These are phyloP conservation scores for Ptycholaimellus sp. DNA, from an alignment of 2,888 invertebrate genomes.

Conservation along the genomic window DNA sequence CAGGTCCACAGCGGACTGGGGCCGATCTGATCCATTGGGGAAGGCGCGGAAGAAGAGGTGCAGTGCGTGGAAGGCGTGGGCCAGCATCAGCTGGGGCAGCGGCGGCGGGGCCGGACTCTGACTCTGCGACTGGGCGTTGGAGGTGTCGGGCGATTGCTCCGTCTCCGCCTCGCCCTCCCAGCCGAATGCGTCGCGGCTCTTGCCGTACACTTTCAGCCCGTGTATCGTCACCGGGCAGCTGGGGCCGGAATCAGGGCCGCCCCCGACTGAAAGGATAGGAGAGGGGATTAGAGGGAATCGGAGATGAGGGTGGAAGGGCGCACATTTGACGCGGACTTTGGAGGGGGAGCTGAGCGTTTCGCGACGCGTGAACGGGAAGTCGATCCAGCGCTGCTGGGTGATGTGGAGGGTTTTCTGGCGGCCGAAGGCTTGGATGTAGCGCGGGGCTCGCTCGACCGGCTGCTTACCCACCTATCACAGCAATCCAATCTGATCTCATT, in stretches of 20 bases:
- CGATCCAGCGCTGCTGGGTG: conserved; percentile 52
- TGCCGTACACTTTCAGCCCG: conserved; percentile 67
- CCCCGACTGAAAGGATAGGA: no score
- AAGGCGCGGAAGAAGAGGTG: background rate
- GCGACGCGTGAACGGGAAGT: conserved; percentile 72
- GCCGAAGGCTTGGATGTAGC: conserved; percentile 30
- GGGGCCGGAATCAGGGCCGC: conserved; percentile 37
- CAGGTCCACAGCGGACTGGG: conserved; percentile 36
- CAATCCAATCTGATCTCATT: no score
- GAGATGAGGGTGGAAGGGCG: no score
- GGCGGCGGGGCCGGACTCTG: background rate
- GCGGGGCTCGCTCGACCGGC: conserved; percentile 50
- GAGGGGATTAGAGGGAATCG: no score
- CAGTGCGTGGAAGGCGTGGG: background rate
- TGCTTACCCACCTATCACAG: conserved; percentile 69
- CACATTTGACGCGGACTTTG: conserved; percentile 43
- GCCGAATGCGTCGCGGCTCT: conserved; percentile 76
- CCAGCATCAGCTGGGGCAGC: background rate
- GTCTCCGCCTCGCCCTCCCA: conserved; percentile 36
- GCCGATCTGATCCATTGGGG: background rate
- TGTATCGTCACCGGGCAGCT: conserved; percentile 82
- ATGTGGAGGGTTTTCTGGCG: conserved; percentile 10
- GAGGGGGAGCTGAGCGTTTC: conserved; percentile 76
- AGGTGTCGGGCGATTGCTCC: background rate
- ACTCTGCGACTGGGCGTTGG: no score